These are phyloP conservation scores for Sebastes minor DNA, from an alignment of 2,797 vertebrate species.

Conservation along the genomic window DNA sequence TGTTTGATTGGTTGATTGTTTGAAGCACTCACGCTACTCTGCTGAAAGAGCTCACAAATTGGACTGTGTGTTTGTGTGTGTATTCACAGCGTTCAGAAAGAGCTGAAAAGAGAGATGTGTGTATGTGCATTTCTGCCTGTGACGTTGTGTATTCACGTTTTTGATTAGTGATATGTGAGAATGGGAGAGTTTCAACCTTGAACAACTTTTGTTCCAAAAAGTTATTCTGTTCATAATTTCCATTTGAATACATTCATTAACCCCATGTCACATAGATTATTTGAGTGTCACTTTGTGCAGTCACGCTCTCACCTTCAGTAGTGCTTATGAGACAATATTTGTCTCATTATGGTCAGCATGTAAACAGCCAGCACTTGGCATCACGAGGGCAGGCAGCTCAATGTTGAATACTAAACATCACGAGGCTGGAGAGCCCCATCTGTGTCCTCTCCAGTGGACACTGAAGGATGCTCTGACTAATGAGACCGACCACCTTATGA, in stretches of 20 bases:
- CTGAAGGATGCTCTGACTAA: not conserved
- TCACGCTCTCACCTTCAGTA: not conserved
- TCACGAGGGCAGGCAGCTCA: not conserved
- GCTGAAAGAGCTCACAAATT: not conserved
- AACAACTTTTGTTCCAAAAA: not conserved
- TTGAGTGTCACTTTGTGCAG: not conserved
- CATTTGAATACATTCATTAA: not conserved
- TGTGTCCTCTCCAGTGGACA: conserved; percentile 43
- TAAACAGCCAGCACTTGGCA: not conserved
- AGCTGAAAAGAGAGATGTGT: not conserved
- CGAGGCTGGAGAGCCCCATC: conserved; percentile 29
- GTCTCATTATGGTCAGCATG: not conserved
- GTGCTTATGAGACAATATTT: not conserved
- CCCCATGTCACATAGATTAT: not conserved
- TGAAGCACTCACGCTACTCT: not conserved
- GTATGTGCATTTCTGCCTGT: not conserved
- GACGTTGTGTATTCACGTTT: not conserved
- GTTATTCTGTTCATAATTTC: not conserved
- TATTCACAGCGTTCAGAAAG: not conserved
- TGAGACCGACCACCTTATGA: conserved; percentile 19
- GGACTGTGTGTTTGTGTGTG: not conserved
- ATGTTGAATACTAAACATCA: conserved; percentile 34
- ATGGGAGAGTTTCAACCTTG: not conserved
- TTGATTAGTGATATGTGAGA: not conserved
- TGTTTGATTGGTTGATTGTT: not conserved